phyloP scores from a whole-genome alignment of 1,140 invertebrate species.

The Amphibalanus amphitrite region DNA sequence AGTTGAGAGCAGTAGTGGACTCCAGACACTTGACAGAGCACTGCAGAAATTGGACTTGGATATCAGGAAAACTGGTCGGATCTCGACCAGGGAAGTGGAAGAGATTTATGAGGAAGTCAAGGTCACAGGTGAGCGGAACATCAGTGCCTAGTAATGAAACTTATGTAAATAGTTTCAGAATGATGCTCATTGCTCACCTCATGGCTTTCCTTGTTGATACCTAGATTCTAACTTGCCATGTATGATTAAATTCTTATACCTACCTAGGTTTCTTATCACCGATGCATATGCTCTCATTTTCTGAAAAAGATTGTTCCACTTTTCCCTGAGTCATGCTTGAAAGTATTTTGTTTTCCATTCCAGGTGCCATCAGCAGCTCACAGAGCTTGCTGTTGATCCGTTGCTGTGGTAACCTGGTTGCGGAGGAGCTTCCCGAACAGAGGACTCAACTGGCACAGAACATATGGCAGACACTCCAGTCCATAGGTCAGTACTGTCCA shows the following conservation, averaged over 20 bases:
- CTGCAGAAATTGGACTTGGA: constrained; percentile 46
- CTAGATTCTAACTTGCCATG: too few species aligned
- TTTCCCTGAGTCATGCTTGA: too few species aligned
- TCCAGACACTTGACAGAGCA: constrained; percentile 36
- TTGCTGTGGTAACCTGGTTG: constrained; percentile 56
- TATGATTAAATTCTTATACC: too few species aligned
- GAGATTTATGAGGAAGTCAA: constrained; percentile 50
- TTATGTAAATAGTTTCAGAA: too few species aligned
- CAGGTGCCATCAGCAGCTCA: constrained; percentile 8
- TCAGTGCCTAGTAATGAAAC: too few species aligned
- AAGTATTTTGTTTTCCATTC: too few species aligned
- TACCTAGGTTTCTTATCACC: too few species aligned
- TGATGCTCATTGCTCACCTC: too few species aligned
- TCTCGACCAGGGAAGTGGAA: constrained; percentile 47
- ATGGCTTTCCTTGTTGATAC: too few species aligned
- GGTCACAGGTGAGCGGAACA: constrained; percentile 29
- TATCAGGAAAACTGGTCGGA: constrained; percentile 44
- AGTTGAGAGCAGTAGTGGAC: constrained; percentile 28
- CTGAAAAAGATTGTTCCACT: too few species aligned
- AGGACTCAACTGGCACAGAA: constrained; percentile 51
- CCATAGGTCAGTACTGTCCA: constrained; percentile 32
- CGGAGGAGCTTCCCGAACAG: constrained; percentile 50
- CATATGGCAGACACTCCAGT: constrained; percentile 52
- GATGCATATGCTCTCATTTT: too few species aligned
- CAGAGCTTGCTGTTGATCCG: constrained; percentile 43